A percentile compares a stretch with the other conserved stretches of the same genome.
These are phyloP conservation scores for Torymus aiolomorphi DNA, from an alignment of 2,888 invertebrate genomes.

Conservation along the genomic window DNA sequence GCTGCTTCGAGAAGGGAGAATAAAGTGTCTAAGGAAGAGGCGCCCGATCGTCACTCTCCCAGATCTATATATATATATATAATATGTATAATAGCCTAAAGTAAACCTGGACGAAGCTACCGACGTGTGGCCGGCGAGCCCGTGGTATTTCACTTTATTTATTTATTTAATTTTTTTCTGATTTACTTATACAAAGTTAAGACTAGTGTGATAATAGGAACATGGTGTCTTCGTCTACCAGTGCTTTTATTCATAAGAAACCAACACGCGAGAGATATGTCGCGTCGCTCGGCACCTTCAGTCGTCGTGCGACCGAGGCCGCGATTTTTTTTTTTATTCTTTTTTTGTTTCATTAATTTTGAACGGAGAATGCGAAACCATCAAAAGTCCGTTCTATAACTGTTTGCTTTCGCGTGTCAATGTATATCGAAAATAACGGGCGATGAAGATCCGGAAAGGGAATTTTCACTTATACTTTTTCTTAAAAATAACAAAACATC, in stretches of 20 bases:
- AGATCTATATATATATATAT: too few relatives aligned
- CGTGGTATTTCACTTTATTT: neutral
- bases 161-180: slow-evolving; percentile 33
- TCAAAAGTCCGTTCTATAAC: neutral
- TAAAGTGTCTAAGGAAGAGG: slow-evolving; percentile 25
- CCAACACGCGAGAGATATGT: slow-evolving; percentile 61
- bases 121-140: slow-evolving; percentile 10
- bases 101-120: slow-evolving; percentile 21
- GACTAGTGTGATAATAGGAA: slow-evolving; percentile 76
- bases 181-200: slow-evolving; percentile 68
- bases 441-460: too few relatives aligned
- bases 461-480: too few relatives aligned
- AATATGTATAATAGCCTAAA: slow-evolving; percentile 40
- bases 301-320: slow-evolving; percentile 10
- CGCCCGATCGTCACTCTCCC: too few relatives aligned
- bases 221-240: slow-evolving; percentile 72
- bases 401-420: too few relatives aligned
- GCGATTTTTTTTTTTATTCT: neutral
- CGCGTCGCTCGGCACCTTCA: slow-evolving; percentile 29
- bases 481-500: too few relatives aligned
- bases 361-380: slow-evolving; percentile 6
- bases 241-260: slow-evolving; percentile 58
- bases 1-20: slow-evolving; percentile 19
- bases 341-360: neutral
- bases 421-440: too few relatives aligned